Base-by-base conservation (phyloP, 2,113 vertebrate genomes). In the Tamias sibiricus region DNA sequence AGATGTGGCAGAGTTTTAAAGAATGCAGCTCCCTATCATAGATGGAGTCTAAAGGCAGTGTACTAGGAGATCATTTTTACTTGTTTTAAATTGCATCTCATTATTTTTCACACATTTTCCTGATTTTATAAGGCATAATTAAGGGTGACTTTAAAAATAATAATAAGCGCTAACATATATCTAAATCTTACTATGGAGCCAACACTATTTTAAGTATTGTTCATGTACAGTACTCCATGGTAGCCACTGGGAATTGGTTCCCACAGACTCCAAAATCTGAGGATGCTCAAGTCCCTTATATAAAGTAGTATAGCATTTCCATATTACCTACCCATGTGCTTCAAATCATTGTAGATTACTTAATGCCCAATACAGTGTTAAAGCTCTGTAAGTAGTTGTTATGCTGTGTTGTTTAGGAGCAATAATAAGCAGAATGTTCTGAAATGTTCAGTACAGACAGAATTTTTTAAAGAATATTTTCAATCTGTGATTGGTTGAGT, bases 51-150 rank as follows among this genome's bases (percentile, higher is more conserved):
- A 80, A 52, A 94, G 16, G n/a, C 87, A 81, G 20, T 74, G 9
- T 52, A 52, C 1, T 35, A 14, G 40, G 32, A 85, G 74, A 11
- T 7, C 52, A 66, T 37, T 87, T 81, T 74, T 54, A 64, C 32
- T 81, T 91, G 22, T 89, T 85, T 96, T 68, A 89, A 96, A 94
- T 49, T 88, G 90, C 6, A 47, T 22, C 71, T 87, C 47, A 26
- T 79, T 95, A 85, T 87, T 97, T 98, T 96, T 47, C 26, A 88
- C 26, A 79, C 4, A 59, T 4, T 80, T 85, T 97, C 13, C n/a
- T 97, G 80, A 97, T 92, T 72, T 95, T 90, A 42, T 6, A 80
- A 74, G 69, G 94, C 13, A 79, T 97, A 96, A 96, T 94, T 32
- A 95, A 80, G 0, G 0, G 8, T 87, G 64, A 84, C 26, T 87